phyloP scores from a whole-genome alignment of 2,113 vertebrate genomes.

The Sialia sialis region DNA sequence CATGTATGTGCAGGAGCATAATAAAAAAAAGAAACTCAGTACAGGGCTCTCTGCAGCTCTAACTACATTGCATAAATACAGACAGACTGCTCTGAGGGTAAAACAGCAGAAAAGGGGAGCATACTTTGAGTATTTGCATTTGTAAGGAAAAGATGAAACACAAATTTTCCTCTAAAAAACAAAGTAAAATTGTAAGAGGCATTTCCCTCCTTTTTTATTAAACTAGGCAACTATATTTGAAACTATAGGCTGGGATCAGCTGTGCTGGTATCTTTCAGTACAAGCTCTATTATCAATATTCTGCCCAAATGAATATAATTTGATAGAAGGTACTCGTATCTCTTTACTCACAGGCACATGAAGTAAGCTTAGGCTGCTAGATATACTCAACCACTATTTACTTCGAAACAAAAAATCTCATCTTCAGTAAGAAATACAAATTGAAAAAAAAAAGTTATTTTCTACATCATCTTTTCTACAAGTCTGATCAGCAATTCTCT shows the following conservation, averaged over 20 bases:
- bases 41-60: neutral
- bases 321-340: neutral
- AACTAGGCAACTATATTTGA: neutral
- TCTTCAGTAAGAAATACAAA: neutral
- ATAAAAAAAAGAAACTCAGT: neutral
- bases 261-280: neutral
- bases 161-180: neutral
- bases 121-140: neutral
- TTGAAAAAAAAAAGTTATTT: neutral
- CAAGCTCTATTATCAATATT: neutral
- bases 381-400: neutral
- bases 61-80: neutral
- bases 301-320: neutral
- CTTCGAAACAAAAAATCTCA: neutral
- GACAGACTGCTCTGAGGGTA: neutral
- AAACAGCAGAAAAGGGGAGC: neutral
- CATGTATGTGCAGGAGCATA: neutral
- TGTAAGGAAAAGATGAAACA: neutral
- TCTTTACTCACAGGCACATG: neutral
- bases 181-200: accelerated
- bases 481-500: neutral
- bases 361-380: neutral
- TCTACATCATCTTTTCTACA: neutral
- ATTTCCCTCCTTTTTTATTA: neutral
- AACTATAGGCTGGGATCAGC: neutral